Evolutionary conservation across 2,888 invertebrate genomes (phyloP), one percentile per base, ranked within the genome.

Genomic region (Cephus runcator): DNA sequence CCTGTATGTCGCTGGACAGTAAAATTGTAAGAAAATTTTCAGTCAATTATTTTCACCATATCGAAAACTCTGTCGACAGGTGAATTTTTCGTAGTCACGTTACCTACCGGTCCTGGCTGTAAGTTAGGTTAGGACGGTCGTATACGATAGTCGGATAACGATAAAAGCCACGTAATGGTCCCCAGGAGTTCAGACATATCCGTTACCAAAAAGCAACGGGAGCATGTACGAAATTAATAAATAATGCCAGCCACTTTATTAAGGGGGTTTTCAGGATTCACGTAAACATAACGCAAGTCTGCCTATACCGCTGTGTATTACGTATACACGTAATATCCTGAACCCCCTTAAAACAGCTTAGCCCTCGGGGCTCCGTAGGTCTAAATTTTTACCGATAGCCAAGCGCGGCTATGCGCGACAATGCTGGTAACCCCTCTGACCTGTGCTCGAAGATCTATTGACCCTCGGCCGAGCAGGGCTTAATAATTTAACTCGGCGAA

Each of bases 401-500:
- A 23, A 56, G 56, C 15, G 23, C 56, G 40, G 40, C 40, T 40
- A 15, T 15, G 1, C 15, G 15, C 6, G 15, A 15, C 40, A 40
- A 40, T 15, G 15, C 40, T 6, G 1, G 15, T 15, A 15, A 40
- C 6, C 15, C 6, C 56, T 9, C 23, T 23, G 56, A 23, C 9
- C 23, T 23, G 0, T 56, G 56, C 56, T 56, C 78, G 76, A 80
- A 34, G 77, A 81, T 81, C 77, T 75, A n/a, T 36, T 23, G 36
- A 75, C 81, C 40, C 36, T 34, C 34, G 31, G 31, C 68, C 71
- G 56, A 9, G 77, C 68, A 75, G 80, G 80, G 80, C 79, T 87
- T 82, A 83, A 86, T 88, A 88, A 88, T 88, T 88, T 82, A 86
- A 80, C 83, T 79, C 81, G 80, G 79, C 80, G 82, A 87, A 87